These are phyloP conservation scores for Sebastes nivosus DNA, from an alignment of 2,797 vertebrate species.

Conservation along the genomic window DNA sequence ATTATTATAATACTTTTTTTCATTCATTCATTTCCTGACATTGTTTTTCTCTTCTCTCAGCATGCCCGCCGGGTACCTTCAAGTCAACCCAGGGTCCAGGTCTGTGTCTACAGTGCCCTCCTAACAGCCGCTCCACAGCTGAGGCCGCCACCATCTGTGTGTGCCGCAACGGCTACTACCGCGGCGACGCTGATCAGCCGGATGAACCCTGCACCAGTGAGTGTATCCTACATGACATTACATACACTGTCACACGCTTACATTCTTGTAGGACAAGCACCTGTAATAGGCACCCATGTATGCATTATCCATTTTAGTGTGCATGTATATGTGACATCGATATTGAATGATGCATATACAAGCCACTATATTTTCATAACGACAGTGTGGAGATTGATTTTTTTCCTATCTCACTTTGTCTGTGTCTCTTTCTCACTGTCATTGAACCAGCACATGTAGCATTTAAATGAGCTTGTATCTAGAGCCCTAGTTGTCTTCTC, in stretches of 20 bases:
- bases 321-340: not conserved
- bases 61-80: slow-evolving; percentile 94
- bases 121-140: slow-evolving; percentile 92
- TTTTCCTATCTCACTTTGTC: not conserved
- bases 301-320: not conserved
- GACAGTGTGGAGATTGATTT: not conserved
- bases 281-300: not conserved
- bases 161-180: slow-evolving; percentile 95
- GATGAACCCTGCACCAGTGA: slow-evolving; percentile 95
- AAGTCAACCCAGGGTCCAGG: slow-evolving; percentile 93
- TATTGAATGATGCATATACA: not conserved
- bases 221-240: slow-evolving; percentile 58
- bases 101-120: slow-evolving; percentile 89
- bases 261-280: not conserved
- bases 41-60: slow-evolving; percentile 76
- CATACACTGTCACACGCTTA: not conserved
- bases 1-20: not conserved
- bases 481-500: not conserved
- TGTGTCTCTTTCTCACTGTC: not conserved
- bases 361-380: not conserved
- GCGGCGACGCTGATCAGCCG: slow-evolving; percentile 90
- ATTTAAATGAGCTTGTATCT: slow-evolving; percentile 21
- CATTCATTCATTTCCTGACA: not conserved
- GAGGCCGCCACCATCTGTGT: slow-evolving; percentile 92
- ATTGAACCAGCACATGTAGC: not conserved